These are phyloP conservation scores for Pogona vitticeps DNA, from an alignment of 2,113 vertebrate species.

Conservation along the genomic window DNA sequence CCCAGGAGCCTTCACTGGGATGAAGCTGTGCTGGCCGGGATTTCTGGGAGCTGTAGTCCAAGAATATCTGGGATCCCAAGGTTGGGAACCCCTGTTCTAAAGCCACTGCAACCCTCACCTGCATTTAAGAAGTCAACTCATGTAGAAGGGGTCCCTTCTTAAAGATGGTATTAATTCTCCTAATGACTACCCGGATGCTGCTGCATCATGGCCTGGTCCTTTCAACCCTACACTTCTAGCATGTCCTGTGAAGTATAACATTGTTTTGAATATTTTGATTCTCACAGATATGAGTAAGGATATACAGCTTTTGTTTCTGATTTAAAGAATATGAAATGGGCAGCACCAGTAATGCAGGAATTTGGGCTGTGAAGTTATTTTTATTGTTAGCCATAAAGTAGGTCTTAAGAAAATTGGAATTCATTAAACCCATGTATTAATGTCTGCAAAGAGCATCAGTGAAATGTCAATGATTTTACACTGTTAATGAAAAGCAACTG, in stretches of 20 bases:
- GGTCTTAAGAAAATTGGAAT: slow-evolving; percentile 44
- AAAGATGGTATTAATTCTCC: neutral
- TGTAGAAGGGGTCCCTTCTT: neutral
- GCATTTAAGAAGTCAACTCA: too few species aligned
- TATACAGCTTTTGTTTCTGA: neutral
- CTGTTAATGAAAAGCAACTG: slow-evolving; percentile 23
- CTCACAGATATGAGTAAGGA: neutral
- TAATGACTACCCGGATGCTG: neutral
- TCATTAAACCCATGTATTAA: slow-evolving; percentile 54
- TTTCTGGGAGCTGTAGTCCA: too few species aligned
- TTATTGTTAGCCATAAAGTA: slow-evolving; percentile 47
- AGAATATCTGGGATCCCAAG: too few species aligned
- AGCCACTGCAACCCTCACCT: too few species aligned
- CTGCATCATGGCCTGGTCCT: neutral
- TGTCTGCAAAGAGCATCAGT: slow-evolving; percentile 46
- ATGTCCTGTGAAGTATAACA: neutral
- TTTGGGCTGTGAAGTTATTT: slow-evolving; percentile 33
- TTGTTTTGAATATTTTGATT: neutral
- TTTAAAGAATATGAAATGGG: slow-evolving; percentile 9
- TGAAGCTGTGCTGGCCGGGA: too few species aligned
- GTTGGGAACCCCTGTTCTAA: too few species aligned
- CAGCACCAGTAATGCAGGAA: slow-evolving; percentile 13
- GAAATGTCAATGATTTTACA: slow-evolving; percentile 49
- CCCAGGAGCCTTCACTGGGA: too few species aligned
- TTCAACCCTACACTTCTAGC: neutral